Conservation (phyloP, 2,113 vertebrate genomes). For the Sclerurus mexicanus region DNA sequence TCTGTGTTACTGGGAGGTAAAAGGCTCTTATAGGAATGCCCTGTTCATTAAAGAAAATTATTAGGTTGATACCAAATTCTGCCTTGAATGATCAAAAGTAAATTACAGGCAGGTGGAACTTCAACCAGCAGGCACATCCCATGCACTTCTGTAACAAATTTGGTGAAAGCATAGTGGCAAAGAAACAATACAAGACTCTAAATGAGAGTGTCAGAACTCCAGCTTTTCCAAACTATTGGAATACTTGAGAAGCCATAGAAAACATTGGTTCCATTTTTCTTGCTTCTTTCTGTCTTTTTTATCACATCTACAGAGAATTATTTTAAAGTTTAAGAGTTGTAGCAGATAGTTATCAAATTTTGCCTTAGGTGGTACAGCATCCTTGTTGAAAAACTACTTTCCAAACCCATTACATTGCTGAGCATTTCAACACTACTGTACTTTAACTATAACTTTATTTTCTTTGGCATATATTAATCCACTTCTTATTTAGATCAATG, state of each 20-base stretch:
- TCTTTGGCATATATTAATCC: neutral
- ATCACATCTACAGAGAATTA: neutral
- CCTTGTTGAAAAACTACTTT: neutral
- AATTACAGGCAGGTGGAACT: neutral
- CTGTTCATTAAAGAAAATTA: neutral
- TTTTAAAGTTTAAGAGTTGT: neutral
- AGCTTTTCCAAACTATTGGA: neutral
- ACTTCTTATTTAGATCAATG: neutral
- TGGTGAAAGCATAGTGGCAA: neutral
- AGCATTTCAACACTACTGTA: neutral
- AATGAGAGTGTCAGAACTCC: neutral
- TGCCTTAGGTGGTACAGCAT: neutral
- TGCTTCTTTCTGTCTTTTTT: neutral
- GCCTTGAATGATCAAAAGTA: neutral
- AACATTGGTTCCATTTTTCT: neutral
- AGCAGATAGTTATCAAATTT: neutral
- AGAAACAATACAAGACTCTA: neutral
- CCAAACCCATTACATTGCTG: neutral
- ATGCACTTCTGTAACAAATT: neutral
- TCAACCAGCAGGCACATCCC: neutral
- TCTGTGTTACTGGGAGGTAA: neutral
- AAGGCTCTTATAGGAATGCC: neutral
- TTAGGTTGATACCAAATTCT: neutral
- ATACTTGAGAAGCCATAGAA: neutral
- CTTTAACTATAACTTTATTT: neutral